Percentiles rank a stretch among this genome's conserved stretches.
These are phyloP conservation scores for Littorina saxatilis DNA, from an alignment of 1,140 invertebrate genomes.

Conservation along the genomic window DNA sequence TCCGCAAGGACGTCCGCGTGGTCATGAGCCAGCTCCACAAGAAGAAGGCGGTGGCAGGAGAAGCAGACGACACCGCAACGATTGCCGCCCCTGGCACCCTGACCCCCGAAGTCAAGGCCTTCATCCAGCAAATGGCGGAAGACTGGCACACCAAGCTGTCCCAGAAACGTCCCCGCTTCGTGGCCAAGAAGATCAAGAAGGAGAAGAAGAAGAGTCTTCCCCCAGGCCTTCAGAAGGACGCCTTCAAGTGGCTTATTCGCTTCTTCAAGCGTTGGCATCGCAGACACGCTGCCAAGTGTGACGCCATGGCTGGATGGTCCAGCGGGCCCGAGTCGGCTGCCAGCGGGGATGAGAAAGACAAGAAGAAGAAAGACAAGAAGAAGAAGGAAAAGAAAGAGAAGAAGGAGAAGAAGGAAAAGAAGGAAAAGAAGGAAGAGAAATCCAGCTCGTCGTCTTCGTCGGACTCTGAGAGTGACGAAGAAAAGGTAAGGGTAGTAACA, in stretches of 20 bases:
- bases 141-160: slow-evolving; percentile 36
- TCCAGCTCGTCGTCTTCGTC: too few species aligned
- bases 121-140: slow-evolving; percentile 14
- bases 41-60: neutral
- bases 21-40: slow-evolving; percentile 21
- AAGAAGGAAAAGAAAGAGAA: neutral
- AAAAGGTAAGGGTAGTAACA: too few species aligned
- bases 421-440: neutral
- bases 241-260: slow-evolving; percentile 12
- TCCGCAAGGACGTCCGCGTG: slow-evolving; percentile 18
- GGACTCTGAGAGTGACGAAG: too few species aligned
- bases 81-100: too few species aligned
- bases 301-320: slow-evolving; percentile 24
- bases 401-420: neutral
- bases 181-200: slow-evolving; percentile 10
- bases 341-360: neutral
- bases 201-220: neutral
- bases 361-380: neutral
- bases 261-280: slow-evolving; percentile 18
- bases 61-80: neutral
- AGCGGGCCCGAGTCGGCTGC: neutral
- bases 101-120: slow-evolving; percentile 1
- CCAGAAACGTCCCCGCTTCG: neutral
- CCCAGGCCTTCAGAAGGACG: neutral
- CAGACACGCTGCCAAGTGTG: slow-evolving; percentile 5